These are phyloP conservation scores for Agraylea sexmaculata DNA, from an alignment of 1,140 invertebrate species.

Conservation along the genomic window DNA sequence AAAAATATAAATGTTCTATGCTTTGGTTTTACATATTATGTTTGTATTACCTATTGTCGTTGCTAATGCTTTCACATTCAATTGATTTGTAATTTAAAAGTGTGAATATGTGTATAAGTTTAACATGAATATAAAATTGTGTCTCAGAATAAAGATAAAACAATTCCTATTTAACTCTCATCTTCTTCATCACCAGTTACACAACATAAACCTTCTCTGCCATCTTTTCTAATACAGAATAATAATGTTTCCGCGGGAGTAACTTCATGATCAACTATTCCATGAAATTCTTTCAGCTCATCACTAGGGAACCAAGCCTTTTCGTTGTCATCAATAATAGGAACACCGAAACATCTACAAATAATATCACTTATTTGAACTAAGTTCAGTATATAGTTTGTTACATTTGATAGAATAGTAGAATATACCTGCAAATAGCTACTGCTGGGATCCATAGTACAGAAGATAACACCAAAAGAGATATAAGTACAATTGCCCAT, in stretches of 20 bases:
- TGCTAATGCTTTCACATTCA: too few relatives aligned
- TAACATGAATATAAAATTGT: too few relatives aligned
- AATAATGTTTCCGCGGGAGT: constrained; percentile 64
- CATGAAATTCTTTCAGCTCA: constrained; percentile 79
- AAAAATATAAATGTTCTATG: too few relatives aligned
- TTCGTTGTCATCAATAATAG: constrained; percentile 78
- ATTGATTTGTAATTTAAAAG: too few relatives aligned
- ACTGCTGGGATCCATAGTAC: constrained; percentile 80
- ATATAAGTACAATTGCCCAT: constrained; percentile 72
- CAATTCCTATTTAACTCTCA: constrained; percentile 48
- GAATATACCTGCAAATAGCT: constrained; percentile 61
- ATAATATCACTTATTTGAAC: background rate
- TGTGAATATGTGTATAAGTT: too few relatives aligned
- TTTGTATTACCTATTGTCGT: too few relatives aligned
- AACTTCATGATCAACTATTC: constrained; percentile 68
- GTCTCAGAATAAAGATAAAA: too few relatives aligned
- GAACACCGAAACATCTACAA: constrained; percentile 58
- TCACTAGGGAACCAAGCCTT: constrained; percentile 85
- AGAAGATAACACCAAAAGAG: constrained; percentile 62
- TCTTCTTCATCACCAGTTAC: constrained; percentile 55
- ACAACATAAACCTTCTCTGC: constrained; percentile 70
- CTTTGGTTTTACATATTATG: too few relatives aligned
- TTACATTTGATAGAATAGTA: background rate
- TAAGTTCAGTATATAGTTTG: background rate
- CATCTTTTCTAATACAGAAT: constrained; percentile 75